Evolutionary conservation across 1,140 invertebrate species (phyloP), one percentile per base, ranked within the genome.

Genomic region (Diploscapter pachys): DNA sequence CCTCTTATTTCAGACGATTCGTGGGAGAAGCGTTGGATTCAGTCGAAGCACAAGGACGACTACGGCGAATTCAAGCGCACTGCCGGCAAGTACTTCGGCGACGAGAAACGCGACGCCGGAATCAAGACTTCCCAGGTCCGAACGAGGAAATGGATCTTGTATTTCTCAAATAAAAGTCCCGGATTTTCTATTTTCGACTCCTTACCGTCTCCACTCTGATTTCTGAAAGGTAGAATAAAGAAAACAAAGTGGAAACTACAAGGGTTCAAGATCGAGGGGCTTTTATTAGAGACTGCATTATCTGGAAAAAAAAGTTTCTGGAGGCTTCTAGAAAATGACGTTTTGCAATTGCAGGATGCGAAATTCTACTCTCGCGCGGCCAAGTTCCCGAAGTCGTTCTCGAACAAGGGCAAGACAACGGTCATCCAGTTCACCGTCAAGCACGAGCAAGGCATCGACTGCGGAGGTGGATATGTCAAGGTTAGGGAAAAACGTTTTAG

Each of bases 381-480:
- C 62, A 98, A 96, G 86, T 98, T 99, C 86, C 89, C 91, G 66
- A 87, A 87, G 73, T 90, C 92, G 1, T 97, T 99, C 88, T 91
- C 90, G 73, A 99, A 98, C 85, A 91, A 95, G 85, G 93, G 91
- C 70, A 98, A 98, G 84, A 88, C 90, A 3, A 86, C 98, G 31
- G 93, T 98, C 9, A 87, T 99, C 63, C 97, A 99, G 87, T 99
- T 98, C 88, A 91, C 92, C 5, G 75, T 99, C 0, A 99, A 99
- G 87, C 97, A 99, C 86, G 96, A 99, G 87, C 97, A 99, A 86
- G 96, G 95, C 85, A 99, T 99, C 85, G 97, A 99, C 87, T 99
- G 97, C 84, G 97, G 97, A 71, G 97, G 97, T 86, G 97, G 96
- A 71, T 99, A 99, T 84, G 87, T 95, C 11, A 99, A 99, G 88